Conservation (phyloP, 2,888 invertebrate species). For the Allygus modestus region DNA sequence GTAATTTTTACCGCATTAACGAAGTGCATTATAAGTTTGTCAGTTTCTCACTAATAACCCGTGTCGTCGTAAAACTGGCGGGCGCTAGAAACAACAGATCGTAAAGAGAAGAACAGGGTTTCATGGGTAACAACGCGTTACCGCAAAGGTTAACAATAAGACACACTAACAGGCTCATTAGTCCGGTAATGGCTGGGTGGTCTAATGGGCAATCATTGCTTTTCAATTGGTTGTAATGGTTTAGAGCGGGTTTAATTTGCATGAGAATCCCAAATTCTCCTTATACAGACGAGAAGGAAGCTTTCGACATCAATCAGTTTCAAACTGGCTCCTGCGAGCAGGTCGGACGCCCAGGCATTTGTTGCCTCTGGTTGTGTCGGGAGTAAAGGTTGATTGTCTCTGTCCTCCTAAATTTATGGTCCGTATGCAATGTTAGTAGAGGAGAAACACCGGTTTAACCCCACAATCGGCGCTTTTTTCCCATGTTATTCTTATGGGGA, state of each 20-base stretch:
- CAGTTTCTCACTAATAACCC: not conserved
- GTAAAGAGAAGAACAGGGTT: not conserved
- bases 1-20: too few species aligned
- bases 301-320: slow-evolving; percentile 41
- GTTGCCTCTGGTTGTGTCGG: not conserved
- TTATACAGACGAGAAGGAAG: slow-evolving; percentile 31
- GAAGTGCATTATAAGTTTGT: too few species aligned
- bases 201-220: slow-evolving; percentile 50
- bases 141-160: slow-evolving; percentile 21
- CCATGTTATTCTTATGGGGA: too few species aligned
- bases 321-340: slow-evolving; percentile 22
- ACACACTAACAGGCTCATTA: slow-evolving; percentile 38
- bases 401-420: not conserved
- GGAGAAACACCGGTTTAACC: too few species aligned
- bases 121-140: not conserved
- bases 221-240: slow-evolving; percentile 57
- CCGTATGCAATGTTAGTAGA: not conserved
- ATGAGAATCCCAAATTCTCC: slow-evolving; percentile 56
- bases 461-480: too few species aligned
- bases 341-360: not conserved
- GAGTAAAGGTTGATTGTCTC: not conserved
- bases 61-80: slow-evolving; percentile 8
- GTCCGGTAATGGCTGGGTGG: slow-evolving; percentile 49
- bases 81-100: slow-evolving; percentile 28
- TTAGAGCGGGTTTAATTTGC: slow-evolving; percentile 38